Evolutionary conservation across 2,888 invertebrate genomes (phyloP).

Genomic region (Trichopria drosophilae): DNA sequence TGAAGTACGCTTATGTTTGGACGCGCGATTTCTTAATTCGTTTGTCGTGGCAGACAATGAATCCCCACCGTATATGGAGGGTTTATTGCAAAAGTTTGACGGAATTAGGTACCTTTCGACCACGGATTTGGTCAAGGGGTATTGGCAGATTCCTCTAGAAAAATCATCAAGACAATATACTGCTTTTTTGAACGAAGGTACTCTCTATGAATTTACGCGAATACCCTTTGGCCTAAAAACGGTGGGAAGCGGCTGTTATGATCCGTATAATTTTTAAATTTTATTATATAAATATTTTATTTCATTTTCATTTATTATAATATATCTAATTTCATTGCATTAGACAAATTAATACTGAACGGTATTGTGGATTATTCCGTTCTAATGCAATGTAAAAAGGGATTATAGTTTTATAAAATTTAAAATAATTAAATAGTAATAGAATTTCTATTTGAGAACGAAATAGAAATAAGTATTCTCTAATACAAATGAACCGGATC

Average conservation of each 20-base stretch:
- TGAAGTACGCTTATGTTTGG: slow-evolving; percentile 33
- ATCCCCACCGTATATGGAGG: slow-evolving; percentile 24
- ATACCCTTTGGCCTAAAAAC: slow-evolving; percentile 4
- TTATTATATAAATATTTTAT: too few relatives aligned
- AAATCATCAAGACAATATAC: neutral
- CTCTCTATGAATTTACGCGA: neutral
- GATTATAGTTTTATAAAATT: too few relatives aligned
- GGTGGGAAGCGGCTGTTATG: neutral
- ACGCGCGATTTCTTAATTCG: slow-evolving; percentile 41
- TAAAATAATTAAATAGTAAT: too few relatives aligned
- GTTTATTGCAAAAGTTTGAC: slow-evolving; percentile 23
- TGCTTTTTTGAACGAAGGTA: neutral
- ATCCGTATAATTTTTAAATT: too few relatives aligned
- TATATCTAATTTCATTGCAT: too few relatives aligned
- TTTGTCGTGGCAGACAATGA: slow-evolving; percentile 40
- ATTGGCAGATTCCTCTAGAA: slow-evolving; percentile 22
- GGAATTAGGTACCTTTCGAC: slow-evolving; percentile 27
- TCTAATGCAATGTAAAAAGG: too few relatives aligned
- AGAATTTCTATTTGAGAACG: too few relatives aligned
- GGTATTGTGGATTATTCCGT: too few relatives aligned
- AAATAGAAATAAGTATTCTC: too few relatives aligned
- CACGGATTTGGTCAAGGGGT: slow-evolving; percentile 32
- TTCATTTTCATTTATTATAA: too few relatives aligned
- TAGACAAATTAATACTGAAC: too few relatives aligned
- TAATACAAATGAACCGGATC: too few relatives aligned